Percentiles rank a stretch among this genome's conserved stretches.
Conservation (phyloP, 2,113 vertebrate genomes). For the Phalacrocorax aristotelis region DNA sequence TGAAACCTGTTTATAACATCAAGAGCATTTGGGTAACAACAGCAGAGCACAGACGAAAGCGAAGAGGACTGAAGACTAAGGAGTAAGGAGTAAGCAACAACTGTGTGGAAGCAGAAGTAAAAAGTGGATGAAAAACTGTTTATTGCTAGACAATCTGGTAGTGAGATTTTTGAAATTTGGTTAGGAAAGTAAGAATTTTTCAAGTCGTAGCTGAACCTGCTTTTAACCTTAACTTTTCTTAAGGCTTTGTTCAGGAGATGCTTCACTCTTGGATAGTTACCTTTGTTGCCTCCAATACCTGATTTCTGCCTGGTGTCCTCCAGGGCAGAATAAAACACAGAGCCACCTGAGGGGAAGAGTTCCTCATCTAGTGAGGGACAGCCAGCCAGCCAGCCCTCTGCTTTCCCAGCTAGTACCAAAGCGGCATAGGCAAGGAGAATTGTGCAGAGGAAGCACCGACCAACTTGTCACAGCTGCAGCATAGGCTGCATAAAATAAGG, state of each 20-base stretch:
- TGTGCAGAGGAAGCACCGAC: not conserved
- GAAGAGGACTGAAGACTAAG: not conserved
- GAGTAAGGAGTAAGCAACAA: not conserved
- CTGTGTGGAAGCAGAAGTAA: not conserved
- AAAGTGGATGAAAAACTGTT: not conserved
- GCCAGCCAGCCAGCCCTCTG: not conserved
- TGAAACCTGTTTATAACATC: not conserved
- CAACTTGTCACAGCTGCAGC: constrained; percentile 26
- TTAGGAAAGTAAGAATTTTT: not conserved
- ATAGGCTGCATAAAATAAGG: not conserved
- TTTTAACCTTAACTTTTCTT: not conserved
- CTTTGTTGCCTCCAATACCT: accelerated
- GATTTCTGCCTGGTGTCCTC: not conserved
- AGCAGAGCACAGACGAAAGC: not conserved
- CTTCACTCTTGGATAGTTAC: not conserved
- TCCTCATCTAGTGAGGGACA: not conserved
- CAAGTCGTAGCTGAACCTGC: not conserved
- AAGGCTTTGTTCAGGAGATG: not conserved
- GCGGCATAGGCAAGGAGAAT: not conserved
- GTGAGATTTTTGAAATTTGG: not conserved
- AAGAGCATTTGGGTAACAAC: not conserved
- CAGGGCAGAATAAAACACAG: not conserved
- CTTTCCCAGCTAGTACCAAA: not conserved
- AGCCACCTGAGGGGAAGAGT: not conserved
- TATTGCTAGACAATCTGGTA: not conserved